Conservation (phyloP, 2,113 vertebrate species). For the Ramphastos sulfuratus region DNA sequence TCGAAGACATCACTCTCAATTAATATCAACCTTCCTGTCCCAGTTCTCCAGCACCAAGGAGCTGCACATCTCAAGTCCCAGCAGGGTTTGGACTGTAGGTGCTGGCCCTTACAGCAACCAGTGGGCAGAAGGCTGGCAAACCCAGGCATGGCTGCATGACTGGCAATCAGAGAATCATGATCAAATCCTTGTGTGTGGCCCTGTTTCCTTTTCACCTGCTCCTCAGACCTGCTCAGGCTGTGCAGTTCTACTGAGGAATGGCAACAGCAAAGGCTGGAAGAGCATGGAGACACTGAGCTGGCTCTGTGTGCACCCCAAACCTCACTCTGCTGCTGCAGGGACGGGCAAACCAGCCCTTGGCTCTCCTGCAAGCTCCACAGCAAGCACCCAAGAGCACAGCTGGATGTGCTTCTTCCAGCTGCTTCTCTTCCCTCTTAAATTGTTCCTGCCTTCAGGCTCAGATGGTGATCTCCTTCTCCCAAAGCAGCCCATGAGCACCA, state of each 20-base stretch:
- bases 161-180: background rate
- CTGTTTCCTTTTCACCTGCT: background rate
- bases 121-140: background rate
- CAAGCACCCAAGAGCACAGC: background rate
- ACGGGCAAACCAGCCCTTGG: background rate
- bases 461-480: background rate
- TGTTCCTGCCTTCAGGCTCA: background rate
- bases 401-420: background rate
- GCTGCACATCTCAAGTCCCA: background rate
- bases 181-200: background rate
- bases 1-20: slow-evolving; percentile 18
- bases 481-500: background rate
- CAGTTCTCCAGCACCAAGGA: background rate
- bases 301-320: background rate
- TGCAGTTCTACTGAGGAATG: background rate
- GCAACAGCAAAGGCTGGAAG: background rate
- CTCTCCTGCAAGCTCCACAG: background rate
- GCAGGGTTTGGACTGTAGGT: accelerated
- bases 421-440: background rate
- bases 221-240: background rate
- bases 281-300: background rate
- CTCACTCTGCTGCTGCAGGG: background rate
- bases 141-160: background rate
- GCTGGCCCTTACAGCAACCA: background rate
- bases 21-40: slow-evolving; percentile 26